Base-by-base conservation (phyloP, 1,140 invertebrate genomes). In the Maniola jurtina region DNA sequence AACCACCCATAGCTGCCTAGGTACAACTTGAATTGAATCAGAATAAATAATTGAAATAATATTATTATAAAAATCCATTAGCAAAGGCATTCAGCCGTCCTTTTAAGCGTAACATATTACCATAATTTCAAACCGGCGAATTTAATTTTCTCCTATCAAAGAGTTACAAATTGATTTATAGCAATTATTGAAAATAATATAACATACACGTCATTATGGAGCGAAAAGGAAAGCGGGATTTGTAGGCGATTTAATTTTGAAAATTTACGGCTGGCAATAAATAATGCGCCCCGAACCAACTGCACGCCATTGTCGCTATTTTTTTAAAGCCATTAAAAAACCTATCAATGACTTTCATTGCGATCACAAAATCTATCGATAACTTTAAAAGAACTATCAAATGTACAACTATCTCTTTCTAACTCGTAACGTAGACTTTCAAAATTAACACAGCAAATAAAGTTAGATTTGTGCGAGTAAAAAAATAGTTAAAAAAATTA, bases 281-380 rank as follows among this genome's bases (percentile, higher is more conserved):
- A 90, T 89, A 83, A 87, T 73, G 59, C 61, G 67, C 70, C 67
- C 72, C 75, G 75, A 74, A 78, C 79, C 70, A 70, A 81, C 80
- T 81, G 74, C 71, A 77, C 68, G 71, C 85, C 77, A 83, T 87
- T 89, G 86, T 87, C 79, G 82, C 82, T 68, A 80, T 79, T 88
- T 87, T 90, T 88, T 57, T 88, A 76, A 83, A 81, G 65, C 86
- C 85, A 90, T 90, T 90, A 90, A 89, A 90, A 89, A 83, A 78
- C 75, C 81, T 86, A 86, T 87, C 84, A 84, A 89, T 86, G 78
- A 79, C 72, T 81, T 77, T 71, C 73, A 82, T 81, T 77, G 68
- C 68, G 72, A 76, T 77, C 75, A 71, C 73, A 75, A 77, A 84
- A 81, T 83, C 81, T 72, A 76, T 85, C 72, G 74, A 60, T 66